These are phyloP conservation scores for Alviniconcha marisindica DNA, from an alignment of 1,140 invertebrate species.

Conservation along the genomic window DNA sequence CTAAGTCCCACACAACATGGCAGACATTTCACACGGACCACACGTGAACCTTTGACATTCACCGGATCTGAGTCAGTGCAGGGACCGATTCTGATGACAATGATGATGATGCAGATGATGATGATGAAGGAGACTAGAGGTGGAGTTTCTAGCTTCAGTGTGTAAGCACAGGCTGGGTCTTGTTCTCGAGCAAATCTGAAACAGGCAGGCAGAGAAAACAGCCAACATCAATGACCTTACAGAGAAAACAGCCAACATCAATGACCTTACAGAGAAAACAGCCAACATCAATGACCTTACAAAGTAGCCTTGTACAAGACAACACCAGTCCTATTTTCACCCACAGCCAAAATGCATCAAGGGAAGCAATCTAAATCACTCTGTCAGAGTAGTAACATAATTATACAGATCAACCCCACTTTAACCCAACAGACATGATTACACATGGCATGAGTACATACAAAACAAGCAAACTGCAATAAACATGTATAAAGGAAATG, in stretches of 20 bases:
- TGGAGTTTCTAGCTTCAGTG: conserved; percentile 13
- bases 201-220: background rate
- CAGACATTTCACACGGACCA: background rate
- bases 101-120: background rate
- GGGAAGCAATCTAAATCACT: background rate
- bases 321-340: too few species aligned
- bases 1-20: too few species aligned
- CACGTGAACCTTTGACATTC: background rate
- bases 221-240: background rate
- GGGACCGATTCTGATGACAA: background rate
- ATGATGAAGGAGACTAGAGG: background rate
- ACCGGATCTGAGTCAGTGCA: background rate
- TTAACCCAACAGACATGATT: too few species aligned
- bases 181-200: conserved; percentile 40
- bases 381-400: background rate
- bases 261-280: too few species aligned
- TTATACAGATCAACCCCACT: too few species aligned
- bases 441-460: too few species aligned
- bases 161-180: conserved; percentile 19
- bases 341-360: background rate
- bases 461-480: too few species aligned
- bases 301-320: background rate
- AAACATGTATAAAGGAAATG: too few species aligned
- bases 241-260: background rate
- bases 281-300: too few species aligned